phyloP scores from a whole-genome alignment of 2,888 invertebrate species.

The Metalampra italica region DNA sequence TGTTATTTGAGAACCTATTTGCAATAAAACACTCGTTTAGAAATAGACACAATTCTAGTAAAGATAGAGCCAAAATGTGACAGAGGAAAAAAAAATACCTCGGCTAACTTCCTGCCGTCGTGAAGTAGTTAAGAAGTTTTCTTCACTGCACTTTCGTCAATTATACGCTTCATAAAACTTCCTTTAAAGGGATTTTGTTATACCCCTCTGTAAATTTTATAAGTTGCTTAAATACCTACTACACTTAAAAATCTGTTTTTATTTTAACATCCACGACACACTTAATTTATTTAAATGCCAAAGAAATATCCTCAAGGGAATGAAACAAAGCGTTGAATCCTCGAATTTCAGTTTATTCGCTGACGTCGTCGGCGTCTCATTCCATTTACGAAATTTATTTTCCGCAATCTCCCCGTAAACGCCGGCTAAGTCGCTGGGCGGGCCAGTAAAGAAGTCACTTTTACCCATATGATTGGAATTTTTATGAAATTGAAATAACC shows the following conservation, averaged over 20 bases:
- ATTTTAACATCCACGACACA: no score
- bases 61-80: no score
- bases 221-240: no score
- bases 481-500: conserved; percentile 28
- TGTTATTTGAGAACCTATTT: no score
- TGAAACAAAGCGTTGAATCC: conserved; percentile 22
- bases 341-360: conserved; percentile 31
- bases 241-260: no score
- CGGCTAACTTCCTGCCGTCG: conserved; percentile 17
- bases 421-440: conserved; percentile 34
- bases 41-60: no score
- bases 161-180: conserved; percentile 22
- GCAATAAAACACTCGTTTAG: no score
- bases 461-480: conserved; percentile 37
- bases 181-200: background rate
- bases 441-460: conserved; percentile 37
- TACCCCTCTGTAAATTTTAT: background rate
- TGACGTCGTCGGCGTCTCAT: conserved; percentile 32
- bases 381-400: conserved; percentile 52
- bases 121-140: conserved; percentile 20
- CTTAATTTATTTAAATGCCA: conserved; percentile 4
- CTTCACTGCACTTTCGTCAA: conserved; percentile 24
- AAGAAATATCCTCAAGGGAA: conserved; percentile 21
- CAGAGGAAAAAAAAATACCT: conserved; percentile 13
- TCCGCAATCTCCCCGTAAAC: conserved; percentile 45